Conservation (phyloP, 2,113 vertebrate species). For the Thryonomys swinderianus region DNA sequence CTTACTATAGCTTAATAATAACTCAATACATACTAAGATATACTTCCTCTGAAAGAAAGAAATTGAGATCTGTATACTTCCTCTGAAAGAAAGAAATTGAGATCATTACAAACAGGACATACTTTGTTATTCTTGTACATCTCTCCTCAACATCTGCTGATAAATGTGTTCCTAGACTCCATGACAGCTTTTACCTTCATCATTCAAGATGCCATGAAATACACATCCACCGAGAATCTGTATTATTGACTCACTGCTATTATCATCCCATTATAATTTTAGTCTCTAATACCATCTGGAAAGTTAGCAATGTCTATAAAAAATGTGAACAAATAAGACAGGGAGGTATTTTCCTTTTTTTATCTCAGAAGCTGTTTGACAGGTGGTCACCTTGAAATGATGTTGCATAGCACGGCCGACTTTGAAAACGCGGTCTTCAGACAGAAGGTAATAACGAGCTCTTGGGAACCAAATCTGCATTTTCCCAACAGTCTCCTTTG, state of each 20-base stretch:
- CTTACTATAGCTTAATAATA: slow-evolving; percentile 85
- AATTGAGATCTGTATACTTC: slow-evolving; percentile 79
- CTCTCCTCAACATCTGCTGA: slow-evolving; percentile 86
- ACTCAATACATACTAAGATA: slow-evolving; percentile 78
- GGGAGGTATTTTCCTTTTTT: slow-evolving; percentile 65
- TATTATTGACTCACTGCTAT: slow-evolving; percentile 83
- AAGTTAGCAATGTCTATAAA: slow-evolving; percentile 82
- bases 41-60: slow-evolving; percentile 79
- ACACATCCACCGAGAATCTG: slow-evolving; percentile 80
- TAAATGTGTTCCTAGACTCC: slow-evolving; percentile 84
- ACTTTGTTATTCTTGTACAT: slow-evolving; percentile 82
- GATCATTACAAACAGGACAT: slow-evolving; percentile 65
- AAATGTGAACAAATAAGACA: slow-evolving; percentile 75
- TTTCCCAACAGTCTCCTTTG: slow-evolving; percentile 83
- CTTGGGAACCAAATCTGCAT: slow-evolving; percentile 76
- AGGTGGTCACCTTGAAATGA: slow-evolving; percentile 87
- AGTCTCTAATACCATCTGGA: slow-evolving; percentile 74
- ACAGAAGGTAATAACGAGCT: slow-evolving; percentile 83
- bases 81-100: slow-evolving; percentile 76
- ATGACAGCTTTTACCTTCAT: slow-evolving; percentile 81
- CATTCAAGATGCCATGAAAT: slow-evolving; percentile 81
- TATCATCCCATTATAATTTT: slow-evolving; percentile 83
- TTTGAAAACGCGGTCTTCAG: slow-evolving; percentile 76
- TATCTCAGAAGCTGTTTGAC: slow-evolving; percentile 79
- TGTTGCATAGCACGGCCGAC: slow-evolving; percentile 61